Evolutionary conservation across 2,888 invertebrate genomes (phyloP).

Genomic region (Volucella inflata): DNA sequence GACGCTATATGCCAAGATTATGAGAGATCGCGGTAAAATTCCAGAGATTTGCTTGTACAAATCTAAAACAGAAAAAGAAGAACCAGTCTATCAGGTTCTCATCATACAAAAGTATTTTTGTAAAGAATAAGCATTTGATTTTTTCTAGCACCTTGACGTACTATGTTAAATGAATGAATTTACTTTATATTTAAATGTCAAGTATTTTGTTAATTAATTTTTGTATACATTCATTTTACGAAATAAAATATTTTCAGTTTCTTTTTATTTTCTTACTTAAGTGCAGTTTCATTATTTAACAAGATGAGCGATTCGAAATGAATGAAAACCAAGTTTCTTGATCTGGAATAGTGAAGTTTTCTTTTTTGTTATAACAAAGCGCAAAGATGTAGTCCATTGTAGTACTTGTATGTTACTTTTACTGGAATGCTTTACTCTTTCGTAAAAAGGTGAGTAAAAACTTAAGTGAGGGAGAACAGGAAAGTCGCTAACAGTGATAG

Average conservation of each 20-base stretch:
- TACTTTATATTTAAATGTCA: slow-evolving; percentile 8
- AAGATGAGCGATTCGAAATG: too few species aligned
- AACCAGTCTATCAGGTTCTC: slow-evolving; percentile 49
- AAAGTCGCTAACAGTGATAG: too few species aligned
- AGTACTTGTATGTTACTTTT: too few species aligned
- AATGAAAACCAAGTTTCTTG: too few species aligned
- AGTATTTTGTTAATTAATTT: slow-evolving; percentile 15
- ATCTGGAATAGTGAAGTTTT: too few species aligned
- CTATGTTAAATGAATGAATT: slow-evolving; percentile 18
- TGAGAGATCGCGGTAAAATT: slow-evolving; percentile 36
- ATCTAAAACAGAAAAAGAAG: slow-evolving; percentile 42
- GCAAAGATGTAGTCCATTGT: too few species aligned
- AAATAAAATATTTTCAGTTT: slow-evolving; percentile 50
- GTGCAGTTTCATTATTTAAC: too few species aligned
- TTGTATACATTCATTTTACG: slow-evolving; percentile 22
- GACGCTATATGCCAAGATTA: slow-evolving; percentile 78
- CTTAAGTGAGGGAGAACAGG: too few species aligned
- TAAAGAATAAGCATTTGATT: slow-evolving; percentile 11
- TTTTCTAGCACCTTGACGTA: neutral
- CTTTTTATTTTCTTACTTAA: slow-evolving; percentile 13
- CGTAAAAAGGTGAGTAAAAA: too few species aligned
- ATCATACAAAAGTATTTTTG: slow-evolving; percentile 54
- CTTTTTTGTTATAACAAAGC: too few species aligned
- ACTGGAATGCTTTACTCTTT: too few species aligned
- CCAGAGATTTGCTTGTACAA: slow-evolving; percentile 48